Conservation (phyloP, 1,140 invertebrate species). For the Sycophaga agraensis region DNA sequence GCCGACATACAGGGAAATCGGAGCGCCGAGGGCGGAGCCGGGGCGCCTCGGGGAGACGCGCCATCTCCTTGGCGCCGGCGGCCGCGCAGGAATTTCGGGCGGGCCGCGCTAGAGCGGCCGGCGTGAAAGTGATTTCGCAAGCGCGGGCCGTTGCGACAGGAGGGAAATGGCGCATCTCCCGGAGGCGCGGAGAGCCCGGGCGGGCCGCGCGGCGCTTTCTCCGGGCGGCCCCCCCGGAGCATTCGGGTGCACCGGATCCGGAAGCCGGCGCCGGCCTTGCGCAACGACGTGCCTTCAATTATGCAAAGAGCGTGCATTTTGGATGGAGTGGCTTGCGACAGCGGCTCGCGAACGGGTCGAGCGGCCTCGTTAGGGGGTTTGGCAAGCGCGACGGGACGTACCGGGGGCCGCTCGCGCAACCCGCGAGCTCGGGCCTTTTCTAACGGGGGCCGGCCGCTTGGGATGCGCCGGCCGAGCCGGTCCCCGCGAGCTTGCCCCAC, state of each 20-base stretch:
- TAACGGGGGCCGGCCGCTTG: no score
- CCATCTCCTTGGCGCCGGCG: not conserved
- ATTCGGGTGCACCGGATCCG: no score
- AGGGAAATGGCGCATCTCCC: slow-evolving; percentile 2
- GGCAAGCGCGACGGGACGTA: not conserved
- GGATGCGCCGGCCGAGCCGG: not conserved
- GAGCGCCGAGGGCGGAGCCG: not conserved
- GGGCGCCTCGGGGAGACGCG: not conserved
- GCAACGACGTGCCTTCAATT: no score
- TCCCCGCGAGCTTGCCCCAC: not conserved
- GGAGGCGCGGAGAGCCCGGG: no score
- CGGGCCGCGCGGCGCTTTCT: no score
- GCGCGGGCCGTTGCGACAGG: not conserved
- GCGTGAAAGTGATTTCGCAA: slow-evolving; percentile 19
- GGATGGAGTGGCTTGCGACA: slow-evolving; percentile 11
- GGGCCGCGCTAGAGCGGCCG: no score
- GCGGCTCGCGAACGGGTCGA: not conserved
- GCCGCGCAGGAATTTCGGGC: no score
- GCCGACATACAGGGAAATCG: not conserved
- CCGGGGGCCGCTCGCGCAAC: not conserved
- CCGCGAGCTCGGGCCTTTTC: no score
- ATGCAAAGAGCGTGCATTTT: slow-evolving; percentile 15
- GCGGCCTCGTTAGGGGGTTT: not conserved
- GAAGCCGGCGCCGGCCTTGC: no score
- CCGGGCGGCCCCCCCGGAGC: no score